These are phyloP conservation scores for Falco novaeseelandiae DNA, from an alignment of 2,797 vertebrate genomes.

Conservation along the genomic window DNA sequence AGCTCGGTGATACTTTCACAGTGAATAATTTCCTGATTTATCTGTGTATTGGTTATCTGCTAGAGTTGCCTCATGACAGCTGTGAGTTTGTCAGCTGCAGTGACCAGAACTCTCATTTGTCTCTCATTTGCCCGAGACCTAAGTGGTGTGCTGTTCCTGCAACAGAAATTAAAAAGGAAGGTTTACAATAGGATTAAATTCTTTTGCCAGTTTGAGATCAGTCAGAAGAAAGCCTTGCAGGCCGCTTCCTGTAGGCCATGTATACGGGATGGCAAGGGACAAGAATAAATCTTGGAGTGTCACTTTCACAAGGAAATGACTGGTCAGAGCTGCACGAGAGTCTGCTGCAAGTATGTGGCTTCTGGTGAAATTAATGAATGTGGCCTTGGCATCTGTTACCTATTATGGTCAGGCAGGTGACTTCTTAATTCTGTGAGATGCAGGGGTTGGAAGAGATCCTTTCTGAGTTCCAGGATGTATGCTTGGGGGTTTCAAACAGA, in stretches of 20 bases:
- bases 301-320: background rate
- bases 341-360: background rate
- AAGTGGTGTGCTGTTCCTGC: background rate
- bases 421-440: constrained; percentile 10
- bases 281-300: background rate
- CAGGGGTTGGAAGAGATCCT: background rate
- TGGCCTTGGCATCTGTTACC: constrained; percentile 23
- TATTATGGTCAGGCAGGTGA: background rate
- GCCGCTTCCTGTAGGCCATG: background rate
- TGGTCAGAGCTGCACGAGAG: background rate
- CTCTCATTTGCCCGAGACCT: background rate
- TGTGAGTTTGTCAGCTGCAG: background rate
- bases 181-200: background rate
- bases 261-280: background rate
- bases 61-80: background rate
- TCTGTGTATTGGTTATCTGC: background rate
- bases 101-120: background rate
- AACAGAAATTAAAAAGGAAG: background rate
- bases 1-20: background rate
- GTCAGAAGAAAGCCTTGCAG: background rate
- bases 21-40: background rate
- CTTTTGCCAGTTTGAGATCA: background rate
- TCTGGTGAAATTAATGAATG: background rate
- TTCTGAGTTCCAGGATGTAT: background rate
- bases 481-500: background rate